These are phyloP conservation scores for Stenchaetothrips biformis DNA, from an alignment of 2,888 invertebrate genomes.

Conservation along the genomic window DNA sequence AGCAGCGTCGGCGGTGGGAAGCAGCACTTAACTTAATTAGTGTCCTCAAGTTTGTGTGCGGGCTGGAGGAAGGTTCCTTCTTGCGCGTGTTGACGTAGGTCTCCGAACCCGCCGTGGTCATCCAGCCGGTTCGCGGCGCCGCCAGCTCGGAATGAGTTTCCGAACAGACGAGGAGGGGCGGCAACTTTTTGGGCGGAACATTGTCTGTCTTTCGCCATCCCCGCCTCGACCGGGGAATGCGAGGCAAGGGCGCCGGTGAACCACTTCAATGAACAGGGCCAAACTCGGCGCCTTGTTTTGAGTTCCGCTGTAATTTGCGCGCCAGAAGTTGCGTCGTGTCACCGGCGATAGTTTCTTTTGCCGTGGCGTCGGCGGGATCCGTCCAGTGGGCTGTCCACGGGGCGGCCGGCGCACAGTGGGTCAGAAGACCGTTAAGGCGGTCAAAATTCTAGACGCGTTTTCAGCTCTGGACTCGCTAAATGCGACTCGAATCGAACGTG, in stretches of 20 bases:
- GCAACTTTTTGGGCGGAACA: slow-evolving; percentile 1
- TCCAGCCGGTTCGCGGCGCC: not conserved
- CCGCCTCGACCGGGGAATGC: not conserved
- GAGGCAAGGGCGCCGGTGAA: not conserved
- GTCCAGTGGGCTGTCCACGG: no score
- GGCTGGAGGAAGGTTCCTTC: not conserved
- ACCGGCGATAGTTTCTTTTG: no score
- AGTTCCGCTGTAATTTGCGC: not conserved
- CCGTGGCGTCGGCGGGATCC: no score
- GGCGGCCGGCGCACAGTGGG: no score
- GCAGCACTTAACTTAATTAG: slow-evolving; percentile 19
- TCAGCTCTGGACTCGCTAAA: no score
- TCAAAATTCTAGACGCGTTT: no score
- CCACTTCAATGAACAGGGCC: not conserved
- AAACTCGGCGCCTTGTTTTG: not conserved
- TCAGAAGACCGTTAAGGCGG: no score
- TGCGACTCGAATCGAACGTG: no score
- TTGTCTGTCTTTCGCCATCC: not conserved
- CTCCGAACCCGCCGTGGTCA: not conserved
- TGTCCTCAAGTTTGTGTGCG: slow-evolving; percentile 22
- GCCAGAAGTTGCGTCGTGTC: no score
- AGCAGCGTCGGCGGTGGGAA: no score
- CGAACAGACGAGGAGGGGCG: not conserved
- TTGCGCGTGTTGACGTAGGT: not conserved
- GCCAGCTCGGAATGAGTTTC: slow-evolving; percentile 9